Evolutionary conservation across 2,797 vertebrate species (phyloP), one percentile per base, ranked within the genome.

Genomic region (Cuniculus paca): DNA sequence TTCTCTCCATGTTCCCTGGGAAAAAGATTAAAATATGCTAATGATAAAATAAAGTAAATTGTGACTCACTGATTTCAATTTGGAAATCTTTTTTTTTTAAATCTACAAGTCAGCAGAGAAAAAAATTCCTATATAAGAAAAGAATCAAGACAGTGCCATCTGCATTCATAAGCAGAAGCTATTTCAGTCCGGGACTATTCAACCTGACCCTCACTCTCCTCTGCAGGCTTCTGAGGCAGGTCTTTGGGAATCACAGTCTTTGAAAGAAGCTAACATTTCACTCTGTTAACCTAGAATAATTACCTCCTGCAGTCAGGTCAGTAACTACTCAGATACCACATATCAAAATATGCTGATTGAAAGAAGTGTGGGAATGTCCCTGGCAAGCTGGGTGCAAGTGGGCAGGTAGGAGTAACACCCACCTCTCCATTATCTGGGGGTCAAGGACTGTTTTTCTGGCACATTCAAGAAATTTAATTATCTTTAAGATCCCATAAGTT

Each of bases 11-110:
- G 9, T 85, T 86, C 65, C 45, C 13, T 14, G 7, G 58, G 56
- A 34, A 61, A 91, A 90, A 58, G 26, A 90, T 83, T 80, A 13
- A 85, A 82, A 88, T 70, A 31, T 92, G n/a, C 65, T 89, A 52
- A 75, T 81, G 80, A 50, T 68, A 48, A 86, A 77, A 36, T 19
- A 56, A 83, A 10, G 10, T 19, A 74, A 26, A 52, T 22, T 94
- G n/a, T 11, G 48, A 70, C 26, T 79, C 75, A 70, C 1, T 14
- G 39, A 34, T 70, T 84, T 24, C 61, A 87, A 7, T 45, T 68
- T 60, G 72, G 50, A 91, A 54, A 11, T 5, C 10, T 58, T 61
- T 39, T 22, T n/a, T 22, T 81, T 85, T 19, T 54, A 6, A 68
- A 72, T 54, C 74, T 70, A n/a, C 34, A 74, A 56, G 65, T 28